Evolutionary conservation across 2,113 vertebrate genomes (phyloP).

Genomic region (Xerus inauris): DNA sequence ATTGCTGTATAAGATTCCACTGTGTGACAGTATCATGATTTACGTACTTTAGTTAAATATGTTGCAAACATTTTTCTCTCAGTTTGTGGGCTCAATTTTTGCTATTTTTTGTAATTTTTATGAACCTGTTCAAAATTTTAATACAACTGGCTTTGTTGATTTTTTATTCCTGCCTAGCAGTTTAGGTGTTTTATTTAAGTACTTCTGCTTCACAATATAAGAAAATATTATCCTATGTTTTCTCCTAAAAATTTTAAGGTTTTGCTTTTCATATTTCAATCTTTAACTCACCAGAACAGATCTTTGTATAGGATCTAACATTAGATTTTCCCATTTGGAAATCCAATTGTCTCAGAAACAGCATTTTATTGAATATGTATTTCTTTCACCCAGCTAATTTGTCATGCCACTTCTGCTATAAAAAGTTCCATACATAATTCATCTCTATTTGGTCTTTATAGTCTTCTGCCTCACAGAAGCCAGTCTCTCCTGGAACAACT

Average conservation of each 20-base stretch:
- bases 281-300: background rate
- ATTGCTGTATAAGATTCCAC: background rate
- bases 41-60: background rate
- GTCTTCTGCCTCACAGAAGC: background rate
- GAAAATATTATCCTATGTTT: background rate
- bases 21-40: background rate
- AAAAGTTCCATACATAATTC: background rate
- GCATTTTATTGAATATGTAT: background rate
- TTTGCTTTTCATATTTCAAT: background rate
- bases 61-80: conserved; percentile 16
- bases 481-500: too few relatives aligned
- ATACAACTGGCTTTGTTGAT: background rate
- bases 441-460: background rate
- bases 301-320: background rate
- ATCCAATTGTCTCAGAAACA: background rate
- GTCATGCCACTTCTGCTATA: background rate
- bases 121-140: background rate
- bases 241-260: background rate
- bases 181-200: background rate
- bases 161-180: background rate
- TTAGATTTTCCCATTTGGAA: background rate
- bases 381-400: background rate
- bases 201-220: background rate
- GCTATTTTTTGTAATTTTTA: background rate
- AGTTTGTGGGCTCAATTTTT: background rate